phyloP scores from a whole-genome alignment of 2,888 invertebrate species.

The Melinaea menophilus region DNA sequence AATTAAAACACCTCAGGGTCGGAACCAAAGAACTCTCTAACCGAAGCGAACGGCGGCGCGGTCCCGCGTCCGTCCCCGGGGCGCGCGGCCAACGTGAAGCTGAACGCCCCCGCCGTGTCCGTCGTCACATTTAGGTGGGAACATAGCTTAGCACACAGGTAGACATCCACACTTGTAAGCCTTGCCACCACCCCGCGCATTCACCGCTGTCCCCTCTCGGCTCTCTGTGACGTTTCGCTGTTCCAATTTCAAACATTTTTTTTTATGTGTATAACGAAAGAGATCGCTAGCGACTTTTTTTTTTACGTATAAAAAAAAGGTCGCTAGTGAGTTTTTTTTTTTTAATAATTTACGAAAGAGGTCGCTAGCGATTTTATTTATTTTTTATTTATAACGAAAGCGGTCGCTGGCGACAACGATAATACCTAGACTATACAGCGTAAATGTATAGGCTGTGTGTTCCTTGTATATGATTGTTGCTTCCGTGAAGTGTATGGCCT shows the following conservation, averaged over 20 bases:
- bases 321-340: too few species aligned
- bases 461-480: too few species aligned
- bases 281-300: not conserved
- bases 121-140: constrained; percentile 96
- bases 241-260: too few species aligned
- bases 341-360: too few species aligned
- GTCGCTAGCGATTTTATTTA: not conserved
- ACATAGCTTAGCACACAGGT: constrained; percentile 81
- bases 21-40: constrained; percentile 33
- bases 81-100: constrained; percentile 70
- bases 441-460: too few species aligned
- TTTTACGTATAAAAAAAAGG: not conserved
- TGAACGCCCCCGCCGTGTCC: constrained; percentile 86
- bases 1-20: constrained; percentile 9
- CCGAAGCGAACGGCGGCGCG: constrained; percentile 49
- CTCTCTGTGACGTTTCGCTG: constrained; percentile 3
- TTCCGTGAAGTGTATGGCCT: too few species aligned
- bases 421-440: too few species aligned
- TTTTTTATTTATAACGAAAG: not conserved
- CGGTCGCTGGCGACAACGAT: too few species aligned
- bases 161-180: constrained; percentile 74
- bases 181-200: constrained; percentile 37
- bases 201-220: constrained; percentile 30
- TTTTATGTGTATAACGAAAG: too few species aligned
- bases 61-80: constrained; percentile 55